Evolutionary conservation across 2,888 invertebrate species (phyloP).

Genomic region (Erebia ligea): DNA sequence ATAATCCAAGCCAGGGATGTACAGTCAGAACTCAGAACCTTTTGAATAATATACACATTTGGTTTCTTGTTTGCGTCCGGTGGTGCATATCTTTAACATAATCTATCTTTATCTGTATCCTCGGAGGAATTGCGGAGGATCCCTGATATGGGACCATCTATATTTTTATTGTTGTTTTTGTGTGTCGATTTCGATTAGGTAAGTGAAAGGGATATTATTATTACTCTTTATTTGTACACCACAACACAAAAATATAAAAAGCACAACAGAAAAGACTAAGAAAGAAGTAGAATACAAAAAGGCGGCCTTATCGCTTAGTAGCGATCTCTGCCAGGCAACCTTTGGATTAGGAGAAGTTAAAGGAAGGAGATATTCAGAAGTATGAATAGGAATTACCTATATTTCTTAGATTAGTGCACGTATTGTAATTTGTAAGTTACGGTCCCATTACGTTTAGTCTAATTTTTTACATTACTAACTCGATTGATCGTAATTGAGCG

Average conservation of each 20-base stretch:
- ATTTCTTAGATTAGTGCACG: background rate
- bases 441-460: no score
- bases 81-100: slow-evolving; percentile 76
- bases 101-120: slow-evolving; percentile 41
- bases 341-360: no score
- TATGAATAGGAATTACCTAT: background rate
- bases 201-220: slow-evolving; percentile 1
- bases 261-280: no score
- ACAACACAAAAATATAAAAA: no score
- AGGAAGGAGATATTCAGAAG: no score
- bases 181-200: slow-evolving; percentile 25
- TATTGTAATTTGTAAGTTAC: no score
- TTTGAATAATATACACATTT: slow-evolving; percentile 77
- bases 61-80: slow-evolving; percentile 68
- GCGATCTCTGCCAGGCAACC: no score
- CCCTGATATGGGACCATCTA: slow-evolving; percentile 33
- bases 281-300: no score
- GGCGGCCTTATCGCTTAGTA: no score
- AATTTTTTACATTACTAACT: no score
- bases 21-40: slow-evolving; percentile 48
- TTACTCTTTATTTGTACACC: no score
- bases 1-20: slow-evolving; percentile 56
- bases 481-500: no score
- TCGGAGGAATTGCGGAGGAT: slow-evolving; percentile 7
- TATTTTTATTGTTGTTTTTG: slow-evolving; percentile 34